Base-by-base conservation (phyloP, 2,888 invertebrate species). In the Archaeoteleia sp. region DNA sequence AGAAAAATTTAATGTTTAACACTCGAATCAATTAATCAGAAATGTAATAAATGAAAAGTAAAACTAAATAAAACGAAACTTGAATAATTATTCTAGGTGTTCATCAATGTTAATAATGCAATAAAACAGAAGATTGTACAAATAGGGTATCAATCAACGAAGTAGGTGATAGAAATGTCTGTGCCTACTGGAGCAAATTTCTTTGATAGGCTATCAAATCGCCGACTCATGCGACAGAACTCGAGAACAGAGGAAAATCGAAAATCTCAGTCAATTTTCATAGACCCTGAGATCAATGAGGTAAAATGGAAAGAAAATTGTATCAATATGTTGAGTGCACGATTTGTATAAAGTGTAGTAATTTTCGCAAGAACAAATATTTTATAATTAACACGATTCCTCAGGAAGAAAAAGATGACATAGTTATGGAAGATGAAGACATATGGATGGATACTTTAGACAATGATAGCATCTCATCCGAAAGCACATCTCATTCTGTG, bases 381-480 rank as follows among this genome's bases (percentile, higher is more conserved):
- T n/a, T n/a, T n/a, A n/a, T n/a, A n/a, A 35, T 8, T 6, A 7
- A 20, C 45, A 15, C 23, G 20, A 25, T 25, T 8, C 8, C 9
- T 30, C 5, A 49, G 46, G 35, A 39, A 29, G 30, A n/a, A 23
- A 9, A 57, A 9, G 49, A 58, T 7, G 54, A 48, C 7, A 32
- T 48, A 3, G 6, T 23, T 5, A 75, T 60, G 37, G 65, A 71
- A 9, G 71, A 71, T n/a, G 78, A 77, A 40, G 74, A 77, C 10
- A 73, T 81, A 51, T 80, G 82, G 78, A 70, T 82, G 74, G 76
- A 76, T 1, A 73, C 79, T 10, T 53, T 78, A 12, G 75, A 78
- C 6, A 27, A 51, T 7, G 74, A 55, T 7, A 82, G 82, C 43
- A 82, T 82, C 23, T 80, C 82, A 1, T 82, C 83, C 4, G 83